A percentile compares a stretch with the other conserved stretches of the same genome.
Conservation (phyloP, 64 coral and sea anemone species). For the Dendrophyllia cribrosa region DNA sequence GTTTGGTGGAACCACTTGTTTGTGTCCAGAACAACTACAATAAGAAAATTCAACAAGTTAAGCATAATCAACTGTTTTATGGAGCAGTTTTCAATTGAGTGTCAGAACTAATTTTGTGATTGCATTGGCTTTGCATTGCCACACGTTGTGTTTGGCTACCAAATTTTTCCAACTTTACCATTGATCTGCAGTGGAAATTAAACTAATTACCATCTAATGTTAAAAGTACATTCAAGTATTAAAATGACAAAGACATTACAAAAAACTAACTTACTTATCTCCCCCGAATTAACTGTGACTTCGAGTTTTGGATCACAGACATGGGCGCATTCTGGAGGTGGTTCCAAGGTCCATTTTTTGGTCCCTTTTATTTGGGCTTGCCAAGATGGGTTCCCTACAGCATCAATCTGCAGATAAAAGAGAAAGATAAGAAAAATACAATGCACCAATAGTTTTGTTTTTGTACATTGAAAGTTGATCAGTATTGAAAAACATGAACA, state of each 20-base stretch:
- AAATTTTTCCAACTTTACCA: too few species aligned
- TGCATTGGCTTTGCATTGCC: too few species aligned
- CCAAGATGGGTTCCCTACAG: conserved; percentile 96
- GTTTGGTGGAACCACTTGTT: conserved; percentile 98
- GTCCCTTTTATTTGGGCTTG: conserved; percentile 96
- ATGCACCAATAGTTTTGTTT: too few species aligned
- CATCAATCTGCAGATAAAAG: conserved; percentile 78
- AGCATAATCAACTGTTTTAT: too few species aligned
- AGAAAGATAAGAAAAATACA: not conserved
- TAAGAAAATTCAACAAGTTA: conserved; percentile 5
- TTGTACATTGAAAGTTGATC: too few species aligned
- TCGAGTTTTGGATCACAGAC: conserved; percentile 79
- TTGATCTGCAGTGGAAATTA: too few species aligned
- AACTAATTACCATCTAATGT: too few species aligned
- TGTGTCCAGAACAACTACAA: conserved; percentile 95
- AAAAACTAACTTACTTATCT: conserved; percentile 86
- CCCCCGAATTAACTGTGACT: conserved; percentile 81
- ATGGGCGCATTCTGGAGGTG: conserved; percentile 89
- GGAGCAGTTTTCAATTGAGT: too few species aligned
- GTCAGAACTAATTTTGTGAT: not conserved
- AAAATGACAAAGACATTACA: too few species aligned
- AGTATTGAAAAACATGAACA: too few species aligned
- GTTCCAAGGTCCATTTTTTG: conserved; percentile 95
- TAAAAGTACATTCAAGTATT: too few species aligned
- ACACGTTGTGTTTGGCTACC: too few species aligned